A percentile compares a stretch with the other conserved stretches of the same genome.
Conservation (phyloP, 2,113 vertebrate species). For the Poicephalus gulielmi region DNA sequence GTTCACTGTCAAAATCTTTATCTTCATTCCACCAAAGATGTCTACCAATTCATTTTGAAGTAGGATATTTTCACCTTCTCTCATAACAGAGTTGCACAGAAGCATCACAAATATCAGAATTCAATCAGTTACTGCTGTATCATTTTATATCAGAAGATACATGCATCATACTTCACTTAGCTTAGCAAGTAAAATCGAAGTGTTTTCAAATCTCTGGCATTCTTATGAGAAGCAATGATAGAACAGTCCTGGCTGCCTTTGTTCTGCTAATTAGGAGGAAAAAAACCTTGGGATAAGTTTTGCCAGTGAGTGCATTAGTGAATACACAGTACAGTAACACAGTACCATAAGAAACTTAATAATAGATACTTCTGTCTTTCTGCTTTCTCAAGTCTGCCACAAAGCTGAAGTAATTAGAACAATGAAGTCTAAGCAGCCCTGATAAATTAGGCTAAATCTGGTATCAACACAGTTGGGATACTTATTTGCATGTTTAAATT, state of each 20-base stretch:
- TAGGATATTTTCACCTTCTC: neutral
- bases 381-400: slow-evolving; percentile 62
- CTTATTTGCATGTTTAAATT: slow-evolving; percentile 77
- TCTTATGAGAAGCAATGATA: neutral
- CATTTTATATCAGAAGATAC: neutral
- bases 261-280: slow-evolving; percentile 8
- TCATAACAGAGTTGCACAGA: neutral
- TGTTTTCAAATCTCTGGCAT: neutral
- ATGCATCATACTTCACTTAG: neutral
- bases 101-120: neutral
- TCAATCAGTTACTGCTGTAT: neutral
- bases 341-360: neutral
- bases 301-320: neutral
- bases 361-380: slow-evolving; percentile 55
- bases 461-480: slow-evolving; percentile 68
- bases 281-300: neutral
- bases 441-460: slow-evolving; percentile 74
- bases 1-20: neutral
- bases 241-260: neutral
- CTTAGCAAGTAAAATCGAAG: neutral
- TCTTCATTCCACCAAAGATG: neutral
- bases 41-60: neutral
- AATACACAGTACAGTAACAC: neutral
- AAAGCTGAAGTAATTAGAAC: slow-evolving; percentile 68
- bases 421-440: slow-evolving; percentile 57